phyloP scores from a whole-genome alignment of 2,113 vertebrate species.

The Myotis lucifugus region DNA sequence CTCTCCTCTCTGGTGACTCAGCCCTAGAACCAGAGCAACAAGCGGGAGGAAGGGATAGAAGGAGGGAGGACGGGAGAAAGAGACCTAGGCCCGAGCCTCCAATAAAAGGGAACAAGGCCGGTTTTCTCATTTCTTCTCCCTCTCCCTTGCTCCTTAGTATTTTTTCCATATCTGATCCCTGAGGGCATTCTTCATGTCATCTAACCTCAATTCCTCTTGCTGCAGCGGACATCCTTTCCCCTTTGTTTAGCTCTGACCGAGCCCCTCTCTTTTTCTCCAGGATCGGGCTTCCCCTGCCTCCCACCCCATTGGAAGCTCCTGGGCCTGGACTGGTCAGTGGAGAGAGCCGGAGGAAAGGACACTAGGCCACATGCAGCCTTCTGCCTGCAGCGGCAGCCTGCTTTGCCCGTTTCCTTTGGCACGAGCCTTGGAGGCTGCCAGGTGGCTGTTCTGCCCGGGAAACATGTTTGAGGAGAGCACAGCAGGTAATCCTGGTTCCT shows the following conservation, averaged over 20 bases:
- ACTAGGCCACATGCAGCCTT: background rate
- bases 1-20: constrained; percentile 68
- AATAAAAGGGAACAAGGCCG: background rate
- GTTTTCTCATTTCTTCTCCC: constrained; percentile 28
- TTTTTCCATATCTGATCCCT: background rate
- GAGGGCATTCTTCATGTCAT: background rate
- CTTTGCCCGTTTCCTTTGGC: background rate
- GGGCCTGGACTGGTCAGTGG: background rate
- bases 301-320: background rate
- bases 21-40: constrained; percentile 48
- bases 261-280: background rate
- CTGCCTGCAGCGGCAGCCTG: constrained; percentile 20
- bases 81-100: background rate
- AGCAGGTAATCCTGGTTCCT: constrained; percentile 35
- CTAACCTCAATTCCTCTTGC: background rate
- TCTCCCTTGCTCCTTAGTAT: background rate
- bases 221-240: background rate
- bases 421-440: constrained; percentile 21
- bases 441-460: background rate
- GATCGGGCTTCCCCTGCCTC: background rate
- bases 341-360: background rate
- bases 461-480: constrained; percentile 17
- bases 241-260: background rate
- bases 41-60: background rate
- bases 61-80: background rate